Evolutionary conservation across 1,140 invertebrate genomes (phyloP).

Genomic region (Aphis gossypii): DNA sequence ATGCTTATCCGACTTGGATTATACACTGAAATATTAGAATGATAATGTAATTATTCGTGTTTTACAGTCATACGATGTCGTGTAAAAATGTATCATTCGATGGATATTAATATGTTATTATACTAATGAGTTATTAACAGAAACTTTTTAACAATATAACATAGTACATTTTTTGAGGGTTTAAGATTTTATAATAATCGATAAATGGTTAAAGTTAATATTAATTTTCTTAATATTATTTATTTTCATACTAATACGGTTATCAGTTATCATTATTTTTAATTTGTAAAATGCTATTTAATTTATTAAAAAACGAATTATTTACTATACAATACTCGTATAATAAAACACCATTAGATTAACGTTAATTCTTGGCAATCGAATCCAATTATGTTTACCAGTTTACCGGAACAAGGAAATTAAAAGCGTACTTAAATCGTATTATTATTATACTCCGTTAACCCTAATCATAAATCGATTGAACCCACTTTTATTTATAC

Average conservation of each 20-base stretch:
- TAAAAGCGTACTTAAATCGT: background rate
- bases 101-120: background rate
- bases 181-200: background rate
- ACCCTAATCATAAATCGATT: conserved; percentile 25
- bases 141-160: background rate
- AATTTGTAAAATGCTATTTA: background rate
- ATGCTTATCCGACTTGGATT: background rate
- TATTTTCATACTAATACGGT: background rate
- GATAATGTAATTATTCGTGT: background rate
- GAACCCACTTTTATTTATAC: background rate
- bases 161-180: background rate
- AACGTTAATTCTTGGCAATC: background rate
- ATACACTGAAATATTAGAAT: background rate
- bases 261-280: background rate
- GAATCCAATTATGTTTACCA: background rate
- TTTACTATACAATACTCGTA: background rate
- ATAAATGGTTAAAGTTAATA: background rate
- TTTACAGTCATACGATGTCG: background rate
- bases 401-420: background rate
- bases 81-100: background rate
- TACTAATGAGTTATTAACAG: background rate
- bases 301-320: background rate
- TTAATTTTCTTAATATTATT: too few relatives aligned
- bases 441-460: background rate
- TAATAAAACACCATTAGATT: background rate